Evolutionary conservation across 2,113 vertebrate genomes (phyloP).

Genomic region (Ailurus styani): DNA sequence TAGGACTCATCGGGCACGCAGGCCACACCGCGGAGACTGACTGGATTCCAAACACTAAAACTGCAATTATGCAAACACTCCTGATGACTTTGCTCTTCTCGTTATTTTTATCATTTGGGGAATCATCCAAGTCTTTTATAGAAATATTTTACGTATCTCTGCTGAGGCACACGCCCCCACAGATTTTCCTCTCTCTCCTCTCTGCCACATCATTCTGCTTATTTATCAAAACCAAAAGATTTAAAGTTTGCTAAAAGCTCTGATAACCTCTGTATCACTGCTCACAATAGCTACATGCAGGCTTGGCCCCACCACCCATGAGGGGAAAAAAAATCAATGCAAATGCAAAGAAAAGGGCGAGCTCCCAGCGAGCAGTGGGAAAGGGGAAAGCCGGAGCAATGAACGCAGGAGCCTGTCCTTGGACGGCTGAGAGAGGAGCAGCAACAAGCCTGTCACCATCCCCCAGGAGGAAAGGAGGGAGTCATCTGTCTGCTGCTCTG

Average conservation of each 20-base stretch:
- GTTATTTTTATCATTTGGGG: constrained; percentile 43
- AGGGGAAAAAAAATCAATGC: background rate
- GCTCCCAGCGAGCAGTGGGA: background rate
- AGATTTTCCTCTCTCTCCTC: background rate
- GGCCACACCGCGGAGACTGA: background rate
- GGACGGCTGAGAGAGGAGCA: background rate
- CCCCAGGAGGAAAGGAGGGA: background rate
- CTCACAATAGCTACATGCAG: background rate
- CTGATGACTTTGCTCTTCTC: background rate
- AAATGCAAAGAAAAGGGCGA: background rate
- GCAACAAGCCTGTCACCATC: background rate
- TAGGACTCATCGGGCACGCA: background rate
- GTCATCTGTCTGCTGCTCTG: background rate
- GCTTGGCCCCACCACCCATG: background rate
- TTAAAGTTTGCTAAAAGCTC: background rate
- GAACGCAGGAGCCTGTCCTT: background rate
- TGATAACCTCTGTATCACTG: background rate
- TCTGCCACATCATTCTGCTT: background rate
- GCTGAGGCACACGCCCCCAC: background rate
- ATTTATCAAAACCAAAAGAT: background rate
- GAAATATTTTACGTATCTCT: background rate
- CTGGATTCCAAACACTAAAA: background rate
- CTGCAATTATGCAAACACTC: background rate
- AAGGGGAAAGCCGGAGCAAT: background rate
- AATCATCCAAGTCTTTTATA: constrained; percentile 27